phyloP scores from a whole-genome alignment of 1,140 invertebrate species.

The Drosophila watanabei region DNA sequence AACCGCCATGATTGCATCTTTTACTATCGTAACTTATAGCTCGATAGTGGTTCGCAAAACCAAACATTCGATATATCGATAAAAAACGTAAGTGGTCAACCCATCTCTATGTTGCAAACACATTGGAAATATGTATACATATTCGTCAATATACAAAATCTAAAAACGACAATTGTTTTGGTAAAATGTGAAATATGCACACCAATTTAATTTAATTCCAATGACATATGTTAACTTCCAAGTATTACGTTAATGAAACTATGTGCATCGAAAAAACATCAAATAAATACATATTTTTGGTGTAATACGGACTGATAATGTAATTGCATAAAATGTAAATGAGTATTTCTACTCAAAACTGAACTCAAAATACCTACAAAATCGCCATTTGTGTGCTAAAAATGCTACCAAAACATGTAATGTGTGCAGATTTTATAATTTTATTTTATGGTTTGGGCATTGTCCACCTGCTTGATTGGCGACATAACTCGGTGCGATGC shows the following conservation, averaged over 20 bases:
- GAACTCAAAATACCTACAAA: background rate
- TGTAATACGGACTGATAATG: slow-evolving; percentile 1
- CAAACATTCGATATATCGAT: too few species aligned
- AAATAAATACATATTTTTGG: background rate
- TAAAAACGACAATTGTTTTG: background rate
- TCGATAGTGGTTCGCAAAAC: too few species aligned
- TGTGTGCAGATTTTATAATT: slow-evolving; percentile 1
- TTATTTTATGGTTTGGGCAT: slow-evolving; percentile 25
- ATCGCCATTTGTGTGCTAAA: background rate
- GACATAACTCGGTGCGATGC: slow-evolving; percentile 8
- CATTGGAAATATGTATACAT: slow-evolving; percentile 6
- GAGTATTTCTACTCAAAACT: slow-evolving; percentile 1
- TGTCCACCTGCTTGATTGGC: slow-evolving; percentile 18
- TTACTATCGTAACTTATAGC: too few species aligned
- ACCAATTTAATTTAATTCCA: background rate
- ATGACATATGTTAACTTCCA: too few species aligned
- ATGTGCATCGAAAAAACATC: background rate
- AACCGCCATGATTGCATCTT: too few species aligned
- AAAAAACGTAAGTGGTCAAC: too few species aligned
- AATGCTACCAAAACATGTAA: slow-evolving; percentile 21
- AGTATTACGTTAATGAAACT: background rate
- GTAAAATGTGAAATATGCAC: background rate
- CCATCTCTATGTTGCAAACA: background rate
- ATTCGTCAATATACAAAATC: background rate
- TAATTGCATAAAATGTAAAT: slow-evolving; percentile 12